Evolutionary conservation across 1,140 invertebrate species (phyloP), one percentile per base, ranked within the genome.

Genomic region (Brachionus rotundiformis): DNA sequence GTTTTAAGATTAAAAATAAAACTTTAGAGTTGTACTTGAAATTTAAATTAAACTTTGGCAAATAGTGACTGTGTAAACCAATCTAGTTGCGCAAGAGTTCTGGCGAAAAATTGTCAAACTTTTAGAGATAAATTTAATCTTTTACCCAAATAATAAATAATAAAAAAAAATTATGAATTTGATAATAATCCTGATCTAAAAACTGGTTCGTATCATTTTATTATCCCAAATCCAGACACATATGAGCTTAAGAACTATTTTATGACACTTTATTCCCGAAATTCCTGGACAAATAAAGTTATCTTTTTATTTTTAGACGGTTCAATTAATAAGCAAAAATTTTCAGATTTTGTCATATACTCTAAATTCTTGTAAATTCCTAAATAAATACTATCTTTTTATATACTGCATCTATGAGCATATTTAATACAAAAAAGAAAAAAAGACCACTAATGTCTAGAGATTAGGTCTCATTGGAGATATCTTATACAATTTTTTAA

Each of bases 1-100:
- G 41, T 73, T 29, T 73, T 73, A 27, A 73, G 68, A 73, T 73
- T 73, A 73, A 31, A 73, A 44, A 36, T n/a, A 41, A 41, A 73
- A 73, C 16, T 19, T 54, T 44, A 44, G 41, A 73, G 41, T 73
- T 31, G 68, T 41, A 73, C 68, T 73, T 73, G 68, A 73, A 73
- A 73, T 73, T 73, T 73, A 73, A 73, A 73, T 23, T 73, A 25
- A 11, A 13, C 36, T 44, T 73, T 31, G 23, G 25, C 19, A 73
- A 44, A 73, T 54, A 54, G 47, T 54, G 47, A 54, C 47, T 54
- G 47, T 19, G 47, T 54, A 25, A 19, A 54, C 47, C 47, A 54
- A 54, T 54, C 47, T 54, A 25, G 47, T 54, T 54, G 47, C 47
- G 47, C 47, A 54, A 54, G 47, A 54, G 23, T 8, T 54, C 47